These are phyloP conservation scores for Tachina grossa DNA, from an alignment of 2,888 invertebrate genomes.

Conservation along the genomic window DNA sequence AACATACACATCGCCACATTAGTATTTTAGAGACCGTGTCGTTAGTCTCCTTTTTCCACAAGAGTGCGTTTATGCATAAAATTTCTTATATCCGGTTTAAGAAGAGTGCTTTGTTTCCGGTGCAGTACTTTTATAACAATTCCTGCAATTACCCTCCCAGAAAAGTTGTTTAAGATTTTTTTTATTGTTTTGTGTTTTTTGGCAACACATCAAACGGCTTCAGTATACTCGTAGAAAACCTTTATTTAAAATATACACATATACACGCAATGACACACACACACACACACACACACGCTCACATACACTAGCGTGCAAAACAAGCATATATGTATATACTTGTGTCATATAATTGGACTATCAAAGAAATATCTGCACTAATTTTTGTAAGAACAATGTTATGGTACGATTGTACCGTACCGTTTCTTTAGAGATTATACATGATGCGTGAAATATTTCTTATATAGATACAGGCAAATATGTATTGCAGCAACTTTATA, in stretches of 20 bases:
- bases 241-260: background rate
- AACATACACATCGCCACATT: background rate
- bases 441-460: too few relatives aligned
- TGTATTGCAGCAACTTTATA: too few relatives aligned
- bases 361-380: background rate
- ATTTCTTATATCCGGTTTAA: constrained; percentile 70
- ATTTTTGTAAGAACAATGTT: background rate
- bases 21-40: constrained; percentile 35
- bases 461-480: too few relatives aligned
- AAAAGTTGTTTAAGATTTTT: constrained; percentile 37
- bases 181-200: constrained; percentile 45
- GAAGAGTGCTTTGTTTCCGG: constrained; percentile 73
- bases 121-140: constrained; percentile 68
- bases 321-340: too few relatives aligned
- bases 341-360: too few relatives aligned
- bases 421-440: too few relatives aligned
- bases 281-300: background rate
- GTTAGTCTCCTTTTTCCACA: constrained; percentile 61
- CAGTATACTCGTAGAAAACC: constrained; percentile 6
- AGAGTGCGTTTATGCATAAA: constrained; percentile 69
- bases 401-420: too few relatives aligned
- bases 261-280: background rate
- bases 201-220: constrained; percentile 59
- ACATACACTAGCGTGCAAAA: constrained; percentile 7
- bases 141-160: constrained; percentile 65